Conservation (phyloP, 2,797 vertebrate genomes). For the Chelon auratus region DNA sequence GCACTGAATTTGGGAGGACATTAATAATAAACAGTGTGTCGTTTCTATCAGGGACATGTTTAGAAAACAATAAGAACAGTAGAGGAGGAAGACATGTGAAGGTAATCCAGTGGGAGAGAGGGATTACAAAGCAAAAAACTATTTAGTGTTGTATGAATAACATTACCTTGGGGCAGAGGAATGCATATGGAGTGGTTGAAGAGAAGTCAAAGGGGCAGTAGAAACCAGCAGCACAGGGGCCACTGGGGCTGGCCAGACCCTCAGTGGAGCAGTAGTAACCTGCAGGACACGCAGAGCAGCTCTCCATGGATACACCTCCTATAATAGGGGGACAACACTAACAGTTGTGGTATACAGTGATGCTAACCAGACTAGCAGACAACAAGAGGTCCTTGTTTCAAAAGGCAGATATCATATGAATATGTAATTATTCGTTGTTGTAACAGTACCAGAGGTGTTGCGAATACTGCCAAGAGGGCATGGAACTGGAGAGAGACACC, state of each 20-base stretch:
- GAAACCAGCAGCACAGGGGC: conserved; percentile 87
- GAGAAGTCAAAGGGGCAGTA: conserved; percentile 88
- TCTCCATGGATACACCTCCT: conserved; percentile 88
- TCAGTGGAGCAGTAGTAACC: conserved; percentile 88
- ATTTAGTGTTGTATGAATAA: conserved; percentile 6
- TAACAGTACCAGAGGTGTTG: conserved; percentile 83
- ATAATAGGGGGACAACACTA: conserved; percentile 19
- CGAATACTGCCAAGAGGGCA: conserved; percentile 90
- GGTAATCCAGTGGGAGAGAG: conserved; percentile 2
- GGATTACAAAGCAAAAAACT: background rate
- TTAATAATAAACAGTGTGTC: conserved; percentile 4
- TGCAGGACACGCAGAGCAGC: conserved; percentile 87
- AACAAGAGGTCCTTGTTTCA: background rate
- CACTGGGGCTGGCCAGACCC: conserved; percentile 84
- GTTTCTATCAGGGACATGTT: conserved; percentile 11
- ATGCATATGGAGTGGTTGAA: conserved; percentile 82
- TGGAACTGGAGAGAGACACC: conserved; percentile 83
- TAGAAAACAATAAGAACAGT: conserved; percentile 18
- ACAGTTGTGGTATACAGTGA: background rate
- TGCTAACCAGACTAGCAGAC: background rate
- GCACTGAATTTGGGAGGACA: conserved; percentile 22
- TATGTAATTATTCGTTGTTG: background rate
- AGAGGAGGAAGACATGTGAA: background rate
- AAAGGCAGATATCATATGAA: background rate
- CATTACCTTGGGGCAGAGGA: conserved; percentile 90